Conservation (phyloP, 2,113 vertebrate species). For the Gracilinanus agilis region DNA sequence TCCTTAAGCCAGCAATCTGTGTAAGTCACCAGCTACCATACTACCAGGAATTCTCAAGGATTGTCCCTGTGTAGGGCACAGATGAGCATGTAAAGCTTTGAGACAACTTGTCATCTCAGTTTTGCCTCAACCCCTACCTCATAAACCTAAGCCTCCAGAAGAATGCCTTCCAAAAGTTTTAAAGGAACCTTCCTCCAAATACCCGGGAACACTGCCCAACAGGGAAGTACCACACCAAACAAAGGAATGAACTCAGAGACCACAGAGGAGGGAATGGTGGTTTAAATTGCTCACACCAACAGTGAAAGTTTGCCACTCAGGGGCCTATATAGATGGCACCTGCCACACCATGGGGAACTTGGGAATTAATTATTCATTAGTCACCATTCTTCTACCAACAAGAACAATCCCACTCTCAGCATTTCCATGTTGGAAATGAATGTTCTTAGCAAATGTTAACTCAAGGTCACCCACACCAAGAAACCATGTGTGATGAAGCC, state of each 20-base stretch:
- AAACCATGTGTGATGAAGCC: neutral
- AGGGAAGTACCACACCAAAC: neutral
- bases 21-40: neutral
- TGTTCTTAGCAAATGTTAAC: neutral
- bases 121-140: neutral
- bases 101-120: neutral
- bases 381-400: neutral
- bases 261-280: neutral
- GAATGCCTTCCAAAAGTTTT: neutral
- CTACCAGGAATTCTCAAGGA: neutral
- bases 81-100: neutral
- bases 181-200: neutral
- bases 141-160: neutral
- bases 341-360: neutral
- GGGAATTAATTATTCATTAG: neutral
- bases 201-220: neutral
- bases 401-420: neutral
- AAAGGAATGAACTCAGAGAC: neutral
- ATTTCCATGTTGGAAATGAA: neutral
- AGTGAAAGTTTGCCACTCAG: neutral
- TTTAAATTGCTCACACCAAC: slow-evolving; percentile 12
- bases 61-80: neutral
- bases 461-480: neutral
- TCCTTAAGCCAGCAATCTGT: neutral
- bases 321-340: neutral